These are phyloP conservation scores for Cyclina sinensis DNA, from an alignment of 1,140 invertebrate genomes.

Conservation along the genomic window DNA sequence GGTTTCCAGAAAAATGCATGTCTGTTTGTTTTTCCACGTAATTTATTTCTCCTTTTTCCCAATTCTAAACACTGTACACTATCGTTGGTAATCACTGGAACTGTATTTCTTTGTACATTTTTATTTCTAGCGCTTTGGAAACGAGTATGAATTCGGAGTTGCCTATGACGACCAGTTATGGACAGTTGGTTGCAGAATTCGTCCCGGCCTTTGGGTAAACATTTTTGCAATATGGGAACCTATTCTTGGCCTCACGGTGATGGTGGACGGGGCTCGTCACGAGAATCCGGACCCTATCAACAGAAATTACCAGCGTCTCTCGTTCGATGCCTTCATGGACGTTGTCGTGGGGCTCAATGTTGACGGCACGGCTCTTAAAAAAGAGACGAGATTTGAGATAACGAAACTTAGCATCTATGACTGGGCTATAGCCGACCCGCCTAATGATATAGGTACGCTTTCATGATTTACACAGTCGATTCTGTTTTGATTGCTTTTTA, in stretches of 20 bases:
- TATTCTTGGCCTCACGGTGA: conserved; percentile 21
- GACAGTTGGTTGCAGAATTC: conserved; percentile 29
- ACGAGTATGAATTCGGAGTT: conserved; percentile 61
- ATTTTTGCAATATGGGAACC: conserved; percentile 43
- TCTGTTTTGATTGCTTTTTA: too few species aligned
- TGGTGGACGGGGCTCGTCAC: conserved; percentile 31
- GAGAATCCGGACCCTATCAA: not conserved
- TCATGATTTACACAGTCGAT: too few species aligned
- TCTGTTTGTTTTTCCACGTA: too few species aligned
- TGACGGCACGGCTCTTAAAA: conserved; percentile 3
- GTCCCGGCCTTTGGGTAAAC: conserved; percentile 35
- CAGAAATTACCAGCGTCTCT: conserved; percentile 37
- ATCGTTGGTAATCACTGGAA: too few species aligned
- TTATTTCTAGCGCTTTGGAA: conserved; percentile 47
- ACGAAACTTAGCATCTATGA: conserved; percentile 41
- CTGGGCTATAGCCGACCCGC: not conserved
- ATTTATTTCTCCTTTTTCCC: too few species aligned
- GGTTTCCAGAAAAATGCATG: too few species aligned
- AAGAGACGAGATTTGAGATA: conserved; percentile 36
- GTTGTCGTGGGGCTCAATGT: conserved; percentile 33
- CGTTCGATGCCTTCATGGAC: conserved; percentile 52
- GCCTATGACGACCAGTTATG: conserved; percentile 42
- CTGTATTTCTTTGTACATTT: too few species aligned
- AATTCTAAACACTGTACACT: too few species aligned
- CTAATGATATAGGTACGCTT: conserved; percentile 53